These are phyloP conservation scores for Podarcis muralis DNA, from an alignment of 2,113 vertebrate genomes.

Conservation along the genomic window DNA sequence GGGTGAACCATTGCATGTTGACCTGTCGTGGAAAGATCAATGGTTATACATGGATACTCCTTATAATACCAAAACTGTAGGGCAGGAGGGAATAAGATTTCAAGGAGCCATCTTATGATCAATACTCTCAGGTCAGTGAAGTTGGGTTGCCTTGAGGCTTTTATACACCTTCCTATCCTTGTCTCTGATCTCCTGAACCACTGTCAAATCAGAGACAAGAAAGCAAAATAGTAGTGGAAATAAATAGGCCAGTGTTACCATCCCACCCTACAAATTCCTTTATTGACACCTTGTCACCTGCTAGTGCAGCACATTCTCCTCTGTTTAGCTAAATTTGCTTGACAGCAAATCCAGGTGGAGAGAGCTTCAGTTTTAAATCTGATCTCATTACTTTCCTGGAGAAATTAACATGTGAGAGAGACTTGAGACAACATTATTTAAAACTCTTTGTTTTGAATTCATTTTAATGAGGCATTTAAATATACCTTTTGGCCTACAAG, in stretches of 20 bases:
- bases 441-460: neutral
- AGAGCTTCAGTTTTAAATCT: neutral
- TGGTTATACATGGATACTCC: neutral
- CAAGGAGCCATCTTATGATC: neutral
- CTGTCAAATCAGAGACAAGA: neutral
- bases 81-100: neutral
- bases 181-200: neutral
- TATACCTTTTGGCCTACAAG: neutral
- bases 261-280: neutral
- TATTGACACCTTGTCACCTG: neutral
- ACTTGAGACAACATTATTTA: neutral
- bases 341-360: no score
- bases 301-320: neutral
- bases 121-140: neutral
- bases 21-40: neutral
- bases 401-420: neutral
- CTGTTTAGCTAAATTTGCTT: neutral
- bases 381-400: neutral
- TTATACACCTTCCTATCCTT: neutral
- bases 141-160: neutral
- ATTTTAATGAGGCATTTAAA: neutral
- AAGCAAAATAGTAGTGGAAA: neutral
- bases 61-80: neutral
- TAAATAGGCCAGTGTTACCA: neutral
- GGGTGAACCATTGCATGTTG: neutral